A percentile compares a stretch with the other conserved stretches of the same genome.
Conservation (phyloP, 2,113 vertebrate species). For the Alouatta palliata region DNA sequence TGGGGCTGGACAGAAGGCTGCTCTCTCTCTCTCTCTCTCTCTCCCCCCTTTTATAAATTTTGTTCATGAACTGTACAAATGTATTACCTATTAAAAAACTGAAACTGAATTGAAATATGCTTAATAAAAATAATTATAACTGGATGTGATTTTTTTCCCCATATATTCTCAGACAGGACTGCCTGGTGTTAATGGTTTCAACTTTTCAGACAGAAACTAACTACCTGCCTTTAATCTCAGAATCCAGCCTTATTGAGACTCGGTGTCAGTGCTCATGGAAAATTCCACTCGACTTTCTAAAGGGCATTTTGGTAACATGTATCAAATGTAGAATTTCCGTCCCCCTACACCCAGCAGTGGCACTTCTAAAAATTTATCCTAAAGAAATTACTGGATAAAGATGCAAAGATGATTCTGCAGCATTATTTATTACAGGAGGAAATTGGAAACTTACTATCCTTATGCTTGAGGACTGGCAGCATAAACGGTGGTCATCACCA, state of each 20-base stretch:
- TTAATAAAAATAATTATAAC: constrained; percentile 28
- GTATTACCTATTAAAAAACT: background rate
- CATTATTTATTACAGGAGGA: background rate
- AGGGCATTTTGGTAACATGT: background rate
- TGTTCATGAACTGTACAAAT: background rate
- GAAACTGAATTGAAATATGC: background rate
- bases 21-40: too few relatives aligned
- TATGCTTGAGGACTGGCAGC: rapidly evolving
- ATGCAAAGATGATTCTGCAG: background rate
- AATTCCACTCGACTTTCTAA: background rate
- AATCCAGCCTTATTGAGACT: background rate
- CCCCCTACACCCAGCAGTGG: background rate
- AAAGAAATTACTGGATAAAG: background rate
- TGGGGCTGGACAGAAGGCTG: background rate
- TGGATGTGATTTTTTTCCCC: background rate
- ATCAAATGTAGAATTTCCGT: background rate
- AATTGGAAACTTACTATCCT: background rate
- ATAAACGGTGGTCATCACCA: background rate
- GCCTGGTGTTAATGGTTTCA: background rate
- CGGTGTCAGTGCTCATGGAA: background rate
- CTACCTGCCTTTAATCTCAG: background rate
- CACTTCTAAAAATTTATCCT: background rate
- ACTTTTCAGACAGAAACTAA: background rate
- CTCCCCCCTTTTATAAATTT: background rate
- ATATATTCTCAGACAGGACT: background rate